Base-by-base conservation (phyloP, 1,140 invertebrate genomes). In the Drosophila saltans region DNA sequence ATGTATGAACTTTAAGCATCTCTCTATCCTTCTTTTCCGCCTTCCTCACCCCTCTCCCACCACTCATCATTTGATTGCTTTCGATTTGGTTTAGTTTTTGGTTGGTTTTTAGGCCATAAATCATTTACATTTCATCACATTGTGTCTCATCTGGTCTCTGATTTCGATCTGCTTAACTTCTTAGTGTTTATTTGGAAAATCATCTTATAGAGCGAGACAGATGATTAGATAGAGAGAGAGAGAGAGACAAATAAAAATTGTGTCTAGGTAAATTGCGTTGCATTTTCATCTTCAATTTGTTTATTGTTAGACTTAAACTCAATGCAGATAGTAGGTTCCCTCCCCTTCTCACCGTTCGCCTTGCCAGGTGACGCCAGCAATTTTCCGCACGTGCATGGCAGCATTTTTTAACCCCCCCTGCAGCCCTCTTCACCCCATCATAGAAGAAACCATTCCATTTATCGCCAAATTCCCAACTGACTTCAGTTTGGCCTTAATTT, bases 51-150 rank as follows among this genome's bases (percentile, higher is more conserved):
- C 39, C 10, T 40, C 10, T 16, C 8, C 5, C 21, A 9, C 21
- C 24, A 26, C 45, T 26, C 6, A 5, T 36, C 6, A 5, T 2
- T 36, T 36, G 3, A 0, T 36, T 36, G 33, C 3, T 7, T 40
- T 39, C 21, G 62, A 40, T 59, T 67, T 9, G 24, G 26, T 60
- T 56, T 65, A 43, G 45, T 59, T 83, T 60, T 16, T 16, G 16
- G 16, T 16, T 69, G 60, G 40, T 36, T 59, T 70, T 77, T 40
- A 41, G 56, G 66, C 83, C 72, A 83, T 88, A 83, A 88, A 88
- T 88, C 83, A 88, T 80, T 55, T 40, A 82, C 58, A 30, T 86
- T 82, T 86, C 83, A 86, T 28, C 82, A 69, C 79, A 56, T 69
- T 77, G 72, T 88, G 79, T 63, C 60, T 30, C 56, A 39, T 52